Conservation (phyloP, 2,113 vertebrate species). For the Aegotheles bennettii region DNA sequence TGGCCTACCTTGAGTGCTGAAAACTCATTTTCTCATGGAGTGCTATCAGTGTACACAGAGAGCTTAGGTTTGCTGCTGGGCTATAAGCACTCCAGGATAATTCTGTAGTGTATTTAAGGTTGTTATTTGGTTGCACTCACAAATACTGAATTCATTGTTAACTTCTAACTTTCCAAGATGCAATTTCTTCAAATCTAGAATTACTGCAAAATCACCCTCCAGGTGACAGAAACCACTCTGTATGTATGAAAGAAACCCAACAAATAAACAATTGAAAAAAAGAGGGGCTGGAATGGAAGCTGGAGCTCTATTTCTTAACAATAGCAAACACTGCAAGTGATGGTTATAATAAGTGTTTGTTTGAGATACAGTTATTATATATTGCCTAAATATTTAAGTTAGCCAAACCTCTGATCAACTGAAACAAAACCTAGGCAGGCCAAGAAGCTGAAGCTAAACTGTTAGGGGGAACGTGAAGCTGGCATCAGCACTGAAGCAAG, state of each 20-base stretch:
- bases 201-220: neutral
- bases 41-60: neutral
- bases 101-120: neutral
- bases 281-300: neutral
- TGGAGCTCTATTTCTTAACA: neutral
- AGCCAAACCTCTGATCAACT: constrained; percentile 28
- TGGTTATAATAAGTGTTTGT: constrained; percentile 16
- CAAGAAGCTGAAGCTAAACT: constrained; percentile 9
- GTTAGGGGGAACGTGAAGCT: neutral
- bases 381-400: constrained; percentile 57
- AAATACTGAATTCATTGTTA: neutral
- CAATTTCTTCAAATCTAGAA: neutral
- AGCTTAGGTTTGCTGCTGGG: neutral
- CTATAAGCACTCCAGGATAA: neutral
- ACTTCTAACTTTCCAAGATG: neutral
- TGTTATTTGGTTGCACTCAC: neutral
- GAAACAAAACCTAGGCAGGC: neutral
- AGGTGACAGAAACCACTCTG: neutral
- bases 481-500: constrained; percentile 1
- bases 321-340: neutral
- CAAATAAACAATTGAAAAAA: neutral
- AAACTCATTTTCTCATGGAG: neutral
- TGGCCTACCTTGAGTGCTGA: neutral
- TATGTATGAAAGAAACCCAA: neutral
- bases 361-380: constrained; percentile 44